Conservation (phyloP, 2,888 invertebrate genomes). For the Chironomus riparius region DNA sequence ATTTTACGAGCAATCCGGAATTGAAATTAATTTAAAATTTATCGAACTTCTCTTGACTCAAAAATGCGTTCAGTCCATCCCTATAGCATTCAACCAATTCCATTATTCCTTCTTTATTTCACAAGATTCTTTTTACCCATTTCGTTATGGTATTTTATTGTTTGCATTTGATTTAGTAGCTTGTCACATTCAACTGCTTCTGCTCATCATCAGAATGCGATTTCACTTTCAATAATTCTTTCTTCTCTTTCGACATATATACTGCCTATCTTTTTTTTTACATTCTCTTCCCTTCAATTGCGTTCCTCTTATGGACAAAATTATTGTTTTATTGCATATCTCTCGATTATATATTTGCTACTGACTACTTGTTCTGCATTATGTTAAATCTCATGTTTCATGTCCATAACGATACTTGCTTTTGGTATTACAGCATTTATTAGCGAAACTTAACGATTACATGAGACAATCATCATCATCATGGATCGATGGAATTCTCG, state of each 20-base stretch:
- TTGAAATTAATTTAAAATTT: too few relatives aligned
- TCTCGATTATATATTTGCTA: background rate
- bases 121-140: too few relatives aligned
- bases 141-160: background rate
- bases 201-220: background rate
- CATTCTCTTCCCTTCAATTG: background rate
- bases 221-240: background rate
- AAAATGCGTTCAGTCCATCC: too few relatives aligned
- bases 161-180: background rate
- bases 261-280: background rate
- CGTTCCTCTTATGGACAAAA: slow-evolving; percentile 10
- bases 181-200: background rate
- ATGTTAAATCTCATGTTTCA: background rate
- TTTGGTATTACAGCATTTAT: background rate
- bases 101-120: too few relatives aligned
- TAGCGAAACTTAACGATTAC: too few relatives aligned
- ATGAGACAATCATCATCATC: too few relatives aligned
- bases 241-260: background rate
- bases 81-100: too few relatives aligned
- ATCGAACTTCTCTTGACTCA: too few relatives aligned
- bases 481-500: too few relatives aligned
- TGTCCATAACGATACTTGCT: background rate
- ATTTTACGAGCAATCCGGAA: too few relatives aligned
- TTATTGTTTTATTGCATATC: slow-evolving; percentile 15
- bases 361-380: background rate